Conservation (phyloP, 2,113 vertebrate species). For the Ciconia maguari region DNA sequence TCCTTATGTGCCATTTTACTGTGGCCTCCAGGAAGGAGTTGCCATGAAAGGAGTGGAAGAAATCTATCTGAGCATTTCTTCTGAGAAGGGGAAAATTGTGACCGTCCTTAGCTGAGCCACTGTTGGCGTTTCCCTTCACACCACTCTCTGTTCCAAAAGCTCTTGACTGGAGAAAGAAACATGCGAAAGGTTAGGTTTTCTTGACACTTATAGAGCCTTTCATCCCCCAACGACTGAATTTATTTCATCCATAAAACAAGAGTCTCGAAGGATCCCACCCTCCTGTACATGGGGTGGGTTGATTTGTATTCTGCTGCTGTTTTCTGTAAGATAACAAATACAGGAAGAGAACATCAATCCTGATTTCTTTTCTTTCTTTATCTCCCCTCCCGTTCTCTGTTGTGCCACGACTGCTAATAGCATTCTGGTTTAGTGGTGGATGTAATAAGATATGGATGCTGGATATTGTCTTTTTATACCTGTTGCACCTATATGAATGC, state of each 20-base stretch:
- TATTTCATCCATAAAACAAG: constrained; percentile 13
- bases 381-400: constrained; percentile 35
- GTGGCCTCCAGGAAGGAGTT: neutral
- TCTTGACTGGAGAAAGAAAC: neutral
- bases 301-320: constrained; percentile 60
- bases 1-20: neutral
- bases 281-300: neutral
- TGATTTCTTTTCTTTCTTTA: constrained; percentile 46
- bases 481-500: neutral
- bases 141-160: neutral
- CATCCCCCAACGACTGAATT: neutral
- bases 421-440: constrained; percentile 22
- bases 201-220: neutral
- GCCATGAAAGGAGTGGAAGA: neutral
- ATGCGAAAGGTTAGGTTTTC: neutral
- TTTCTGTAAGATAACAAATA: constrained; percentile 60
- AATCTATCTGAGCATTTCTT: neutral
- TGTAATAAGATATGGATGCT: constrained; percentile 45
- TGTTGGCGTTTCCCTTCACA: neutral
- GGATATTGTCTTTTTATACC: constrained; percentile 27
- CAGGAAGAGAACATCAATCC: constrained; percentile 62
- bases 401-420: constrained; percentile 54
- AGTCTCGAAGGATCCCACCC: neutral
- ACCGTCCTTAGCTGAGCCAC: neutral
- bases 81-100: neutral